Conservation (phyloP, 2,888 invertebrate species). For the Spicauda simplicius region DNA sequence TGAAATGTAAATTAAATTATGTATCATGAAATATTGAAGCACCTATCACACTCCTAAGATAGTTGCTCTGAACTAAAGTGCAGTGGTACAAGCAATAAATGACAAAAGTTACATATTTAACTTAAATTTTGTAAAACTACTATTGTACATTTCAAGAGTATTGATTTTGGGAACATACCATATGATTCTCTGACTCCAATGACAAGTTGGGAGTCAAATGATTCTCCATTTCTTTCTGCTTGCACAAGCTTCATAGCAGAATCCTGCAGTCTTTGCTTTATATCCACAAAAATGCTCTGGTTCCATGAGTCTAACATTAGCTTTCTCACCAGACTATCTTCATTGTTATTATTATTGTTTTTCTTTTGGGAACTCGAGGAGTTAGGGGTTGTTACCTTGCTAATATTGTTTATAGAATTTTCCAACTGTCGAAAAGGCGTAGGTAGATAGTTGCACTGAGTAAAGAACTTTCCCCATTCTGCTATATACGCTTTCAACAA, state of each 20-base stretch:
- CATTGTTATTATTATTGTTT: slow-evolving; percentile 86
- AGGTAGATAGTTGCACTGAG: slow-evolving; percentile 98
- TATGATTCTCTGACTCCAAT: slow-evolving; percentile 99
- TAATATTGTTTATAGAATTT: slow-evolving; percentile 88
- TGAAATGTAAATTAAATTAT: too few relatives aligned
- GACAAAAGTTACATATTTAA: too few relatives aligned
- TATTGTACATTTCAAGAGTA: not conserved
- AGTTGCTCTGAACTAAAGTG: too few relatives aligned
- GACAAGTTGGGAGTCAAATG: slow-evolving; percentile 98
- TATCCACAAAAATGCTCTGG: slow-evolving; percentile 97
- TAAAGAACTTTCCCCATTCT: slow-evolving; percentile 99
- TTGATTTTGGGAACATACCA: slow-evolving; percentile 80
- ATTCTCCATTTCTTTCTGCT: slow-evolving; percentile 98
- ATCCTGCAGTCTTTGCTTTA: slow-evolving; percentile 95
- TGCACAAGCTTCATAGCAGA: slow-evolving; percentile 99
- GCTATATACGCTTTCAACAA: slow-evolving; percentile 97
- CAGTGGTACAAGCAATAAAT: too few relatives aligned
- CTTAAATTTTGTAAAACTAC: too few relatives aligned
- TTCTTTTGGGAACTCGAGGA: slow-evolving; percentile 75
- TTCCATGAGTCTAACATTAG: slow-evolving; percentile 99
- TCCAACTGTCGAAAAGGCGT: slow-evolving; percentile 98
- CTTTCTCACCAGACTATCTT: slow-evolving; percentile 96
- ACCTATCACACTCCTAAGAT: too few relatives aligned
- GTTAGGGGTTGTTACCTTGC: slow-evolving; percentile 71
- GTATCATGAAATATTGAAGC: too few relatives aligned